phyloP scores from a whole-genome alignment of 1,140 invertebrate genomes.

The Tetramorium alpestre region DNA sequence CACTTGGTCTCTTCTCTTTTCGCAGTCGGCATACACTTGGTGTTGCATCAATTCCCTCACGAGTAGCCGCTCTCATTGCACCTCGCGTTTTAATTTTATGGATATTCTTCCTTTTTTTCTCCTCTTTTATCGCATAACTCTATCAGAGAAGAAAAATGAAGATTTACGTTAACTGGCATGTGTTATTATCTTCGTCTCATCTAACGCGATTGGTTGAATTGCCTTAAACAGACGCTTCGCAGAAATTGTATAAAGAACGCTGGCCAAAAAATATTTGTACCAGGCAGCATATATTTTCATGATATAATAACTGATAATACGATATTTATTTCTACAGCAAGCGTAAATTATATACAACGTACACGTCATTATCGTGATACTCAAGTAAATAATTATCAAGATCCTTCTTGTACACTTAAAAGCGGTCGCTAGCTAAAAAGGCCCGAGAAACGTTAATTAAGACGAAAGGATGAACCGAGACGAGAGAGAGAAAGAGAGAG shows the following conservation, averaged over 20 bases:
- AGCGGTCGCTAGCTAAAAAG: conserved; percentile 1
- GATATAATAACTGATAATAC: background rate
- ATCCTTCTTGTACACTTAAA: conserved; percentile 13
- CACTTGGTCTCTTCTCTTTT: conserved; percentile 17
- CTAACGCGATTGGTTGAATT: conserved; percentile 20
- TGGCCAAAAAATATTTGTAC: background rate
- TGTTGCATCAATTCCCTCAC: conserved; percentile 1
- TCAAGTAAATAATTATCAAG: conserved; percentile 28
- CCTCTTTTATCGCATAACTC: background rate
- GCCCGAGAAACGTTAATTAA: conserved; percentile 42
- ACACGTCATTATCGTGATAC: conserved; percentile 4
- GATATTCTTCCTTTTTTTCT: background rate
- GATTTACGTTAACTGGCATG: background rate
- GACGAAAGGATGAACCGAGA: conserved; percentile 40
- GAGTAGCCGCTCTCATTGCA: background rate
- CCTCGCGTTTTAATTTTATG: conserved; percentile 28
- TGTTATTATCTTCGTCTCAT: background rate
- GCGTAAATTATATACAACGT: conserved; percentile 6
- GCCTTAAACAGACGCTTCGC: conserved; percentile 3
- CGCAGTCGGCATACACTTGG: conserved; percentile 5
- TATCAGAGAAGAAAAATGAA: background rate
- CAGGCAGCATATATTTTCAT: background rate
- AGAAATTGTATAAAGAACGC: background rate
- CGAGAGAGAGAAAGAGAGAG: conserved; percentile 8
- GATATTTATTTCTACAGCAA: background rate